phyloP scores from a whole-genome alignment of 1,140 invertebrate species.

The Drosophila pseudoananassae region DNA sequence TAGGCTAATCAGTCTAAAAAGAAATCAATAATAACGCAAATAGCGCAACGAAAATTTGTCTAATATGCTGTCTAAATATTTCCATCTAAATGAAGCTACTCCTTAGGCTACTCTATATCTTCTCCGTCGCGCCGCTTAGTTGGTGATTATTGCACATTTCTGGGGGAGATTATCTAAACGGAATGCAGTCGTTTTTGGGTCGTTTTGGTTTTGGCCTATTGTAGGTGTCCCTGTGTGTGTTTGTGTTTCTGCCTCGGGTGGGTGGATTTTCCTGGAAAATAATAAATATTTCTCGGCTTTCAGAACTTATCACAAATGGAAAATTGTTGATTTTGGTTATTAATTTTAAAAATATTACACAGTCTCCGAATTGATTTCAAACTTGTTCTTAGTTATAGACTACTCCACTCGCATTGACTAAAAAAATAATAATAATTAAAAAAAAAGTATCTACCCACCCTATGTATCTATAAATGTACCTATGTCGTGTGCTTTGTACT shows the following conservation, averaged over 20 bases:
- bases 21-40: constrained; percentile 61
- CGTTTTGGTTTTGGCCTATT: constrained; percentile 23
- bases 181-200: constrained; percentile 32
- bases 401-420: not conserved
- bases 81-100: constrained; percentile 58
- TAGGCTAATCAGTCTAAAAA: constrained; percentile 79
- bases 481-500: constrained; percentile 59
- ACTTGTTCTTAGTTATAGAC: not conserved
- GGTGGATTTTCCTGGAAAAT: not conserved
- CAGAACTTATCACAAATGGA: not conserved
- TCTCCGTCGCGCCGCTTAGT: constrained; percentile 22
- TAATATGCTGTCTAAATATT: constrained; percentile 66
- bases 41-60: constrained; percentile 53
- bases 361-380: not conserved
- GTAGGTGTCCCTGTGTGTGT: constrained; percentile 8
- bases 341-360: not conserved
- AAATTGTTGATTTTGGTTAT: not conserved
- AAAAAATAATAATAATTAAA: constrained; percentile 5
- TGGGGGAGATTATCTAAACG: constrained; percentile 19
- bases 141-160: constrained; percentile 35
- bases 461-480: constrained; percentile 15
- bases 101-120: constrained; percentile 29
- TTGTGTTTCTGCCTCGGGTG: constrained; percentile 5
- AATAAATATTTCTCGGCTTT: not conserved
- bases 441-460: constrained; percentile 18